A percentile compares a stretch with the other conserved stretches of the same genome.
Evolutionary conservation across 2,113 vertebrate genomes (phyloP).

Genomic region (Otus sunia): DNA sequence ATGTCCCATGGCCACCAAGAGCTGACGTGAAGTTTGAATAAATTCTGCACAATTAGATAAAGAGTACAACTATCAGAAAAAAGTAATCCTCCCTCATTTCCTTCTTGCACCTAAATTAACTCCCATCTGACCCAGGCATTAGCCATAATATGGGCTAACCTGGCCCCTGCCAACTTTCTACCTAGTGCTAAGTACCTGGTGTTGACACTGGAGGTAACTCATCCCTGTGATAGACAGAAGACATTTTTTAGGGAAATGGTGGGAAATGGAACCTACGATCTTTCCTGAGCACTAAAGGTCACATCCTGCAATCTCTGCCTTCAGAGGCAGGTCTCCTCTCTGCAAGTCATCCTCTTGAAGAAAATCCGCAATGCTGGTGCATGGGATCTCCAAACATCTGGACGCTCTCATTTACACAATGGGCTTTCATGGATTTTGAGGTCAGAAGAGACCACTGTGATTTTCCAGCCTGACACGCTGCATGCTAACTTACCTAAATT

Average conservation of each 20-base stretch:
- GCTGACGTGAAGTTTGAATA: background rate
- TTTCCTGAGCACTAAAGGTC: background rate
- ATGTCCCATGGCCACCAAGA: background rate
- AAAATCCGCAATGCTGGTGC: background rate
- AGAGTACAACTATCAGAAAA: background rate
- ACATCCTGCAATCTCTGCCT: background rate
- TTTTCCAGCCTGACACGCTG: background rate
- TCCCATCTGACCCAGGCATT: background rate
- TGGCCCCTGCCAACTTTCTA: background rate
- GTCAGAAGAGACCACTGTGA: background rate
- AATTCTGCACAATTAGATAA: background rate
- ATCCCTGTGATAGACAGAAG: background rate
- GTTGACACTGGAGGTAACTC: background rate
- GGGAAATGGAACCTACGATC: fast-evolving
- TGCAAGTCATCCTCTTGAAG: background rate
- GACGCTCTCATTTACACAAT: background rate
- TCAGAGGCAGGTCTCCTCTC: background rate
- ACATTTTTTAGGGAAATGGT: background rate
- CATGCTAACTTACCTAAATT: background rate
- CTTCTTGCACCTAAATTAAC: background rate
- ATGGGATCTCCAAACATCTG: background rate
- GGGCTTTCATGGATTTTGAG: background rate
- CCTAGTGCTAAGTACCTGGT: background rate
- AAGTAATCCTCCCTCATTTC: background rate
- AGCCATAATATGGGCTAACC: background rate